A percentile compares a stretch with the other conserved stretches of the same genome.
Conservation (phyloP, 2,113 vertebrate genomes). For the Archocentrus centrarchus region DNA sequence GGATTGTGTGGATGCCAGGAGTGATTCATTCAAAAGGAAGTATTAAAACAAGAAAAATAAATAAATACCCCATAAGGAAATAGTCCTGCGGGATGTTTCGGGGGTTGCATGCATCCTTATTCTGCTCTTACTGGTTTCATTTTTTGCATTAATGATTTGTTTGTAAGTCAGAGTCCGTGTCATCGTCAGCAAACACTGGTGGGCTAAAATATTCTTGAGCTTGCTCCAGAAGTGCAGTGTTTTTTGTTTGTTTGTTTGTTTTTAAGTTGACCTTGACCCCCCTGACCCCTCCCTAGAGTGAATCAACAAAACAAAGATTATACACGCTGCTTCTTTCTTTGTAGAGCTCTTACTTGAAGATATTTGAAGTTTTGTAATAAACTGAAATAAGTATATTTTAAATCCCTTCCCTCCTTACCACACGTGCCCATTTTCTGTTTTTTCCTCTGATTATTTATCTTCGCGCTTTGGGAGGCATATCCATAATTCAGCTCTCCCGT, state of each 20-base stretch:
- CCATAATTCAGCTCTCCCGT: not conserved
- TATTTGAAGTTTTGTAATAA: not conserved
- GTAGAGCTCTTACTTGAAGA: not conserved
- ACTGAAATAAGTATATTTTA: not conserved
- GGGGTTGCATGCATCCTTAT: not conserved
- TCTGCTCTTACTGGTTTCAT: not conserved
- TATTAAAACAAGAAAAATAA: conserved; percentile 22
- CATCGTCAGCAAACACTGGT: not conserved
- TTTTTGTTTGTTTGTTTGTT: not conserved
- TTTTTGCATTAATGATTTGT: not conserved
- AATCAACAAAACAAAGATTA: not conserved
- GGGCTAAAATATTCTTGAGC: not conserved
- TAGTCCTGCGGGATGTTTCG: conserved; percentile 22
- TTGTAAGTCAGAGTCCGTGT: not conserved
- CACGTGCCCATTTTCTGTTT: not conserved
- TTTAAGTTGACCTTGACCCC: conserved; percentile 10
- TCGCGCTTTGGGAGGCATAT: not conserved
- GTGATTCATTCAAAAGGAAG: conserved; percentile 54
- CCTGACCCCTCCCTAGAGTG: not conserved
- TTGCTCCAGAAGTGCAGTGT: not conserved
- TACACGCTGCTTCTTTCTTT: not conserved
- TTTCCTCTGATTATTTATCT: not conserved
- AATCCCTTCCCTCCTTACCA: not conserved
- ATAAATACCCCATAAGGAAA: conserved; percentile 21
- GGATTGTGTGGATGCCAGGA: conserved; percentile 43